A percentile compares a stretch with the other conserved stretches of the same genome.
Conservation (phyloP, 2,797 vertebrate species). For the Mus minutoides region DNA sequence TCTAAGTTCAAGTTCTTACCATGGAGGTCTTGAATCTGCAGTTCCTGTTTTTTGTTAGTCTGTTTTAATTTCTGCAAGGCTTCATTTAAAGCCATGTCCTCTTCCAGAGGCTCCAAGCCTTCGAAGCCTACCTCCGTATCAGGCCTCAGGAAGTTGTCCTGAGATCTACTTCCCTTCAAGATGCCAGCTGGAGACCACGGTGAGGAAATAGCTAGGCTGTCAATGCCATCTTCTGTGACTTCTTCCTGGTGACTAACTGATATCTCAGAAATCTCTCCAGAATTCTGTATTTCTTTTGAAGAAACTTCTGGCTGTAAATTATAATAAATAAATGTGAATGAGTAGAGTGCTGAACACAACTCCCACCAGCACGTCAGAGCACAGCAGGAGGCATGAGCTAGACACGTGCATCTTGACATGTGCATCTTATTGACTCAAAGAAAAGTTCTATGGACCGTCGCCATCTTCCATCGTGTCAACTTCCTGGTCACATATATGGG, state of each 20-base stretch:
- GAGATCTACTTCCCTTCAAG: neutral
- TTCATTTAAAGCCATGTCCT: slow-evolving; percentile 67
- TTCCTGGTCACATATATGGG: slow-evolving; percentile 6
- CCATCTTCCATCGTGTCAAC: slow-evolving; percentile 14
- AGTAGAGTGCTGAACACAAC: neutral
- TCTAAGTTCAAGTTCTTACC: slow-evolving; percentile 64
- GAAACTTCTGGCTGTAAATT: slow-evolving; percentile 60
- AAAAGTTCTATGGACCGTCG: neutral
- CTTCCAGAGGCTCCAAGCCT: slow-evolving; percentile 38
- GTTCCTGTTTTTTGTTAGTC: slow-evolving; percentile 71
- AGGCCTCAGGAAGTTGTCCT: neutral
- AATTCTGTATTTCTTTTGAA: slow-evolving; percentile 37
- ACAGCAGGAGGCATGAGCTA: neutral
- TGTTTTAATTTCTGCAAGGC: slow-evolving; percentile 56
- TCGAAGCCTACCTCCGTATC: slow-evolving; percentile 21
- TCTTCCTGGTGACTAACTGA: slow-evolving; percentile 33
- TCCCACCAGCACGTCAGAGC: neutral
- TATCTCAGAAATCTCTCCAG: slow-evolving; percentile 45
- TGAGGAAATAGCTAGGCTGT: neutral
- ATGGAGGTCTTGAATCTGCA: slow-evolving; percentile 71
- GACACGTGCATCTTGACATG: neutral
- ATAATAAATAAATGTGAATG: slow-evolving; percentile 37
- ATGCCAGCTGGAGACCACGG: neutral
- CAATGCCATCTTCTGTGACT: neutral
- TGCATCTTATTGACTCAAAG: neutral